Percentiles rank a stretch among this genome's conserved stretches.
Evolutionary conservation across 2,113 vertebrate species (phyloP).

Genomic region (Centrocercus urophasianus): DNA sequence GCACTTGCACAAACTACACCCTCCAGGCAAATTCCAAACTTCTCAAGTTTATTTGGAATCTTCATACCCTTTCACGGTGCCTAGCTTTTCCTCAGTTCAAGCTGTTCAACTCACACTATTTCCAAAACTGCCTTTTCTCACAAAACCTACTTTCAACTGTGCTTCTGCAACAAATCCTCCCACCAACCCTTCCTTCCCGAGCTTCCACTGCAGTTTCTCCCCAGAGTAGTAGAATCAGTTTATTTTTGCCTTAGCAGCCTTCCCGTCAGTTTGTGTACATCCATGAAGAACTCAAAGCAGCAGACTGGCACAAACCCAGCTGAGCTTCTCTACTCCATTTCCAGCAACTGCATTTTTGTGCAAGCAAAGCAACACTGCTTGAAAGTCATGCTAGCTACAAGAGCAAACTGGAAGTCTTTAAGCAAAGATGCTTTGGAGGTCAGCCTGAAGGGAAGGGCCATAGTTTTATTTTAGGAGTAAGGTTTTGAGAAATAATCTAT

Average conservation of each 20-base stretch:
- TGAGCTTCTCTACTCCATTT: neutral
- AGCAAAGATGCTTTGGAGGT: neutral
- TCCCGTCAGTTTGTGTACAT: neutral
- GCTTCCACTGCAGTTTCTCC: neutral
- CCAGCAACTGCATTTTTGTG: neutral
- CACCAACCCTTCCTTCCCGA: neutral
- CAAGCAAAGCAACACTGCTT: neutral
- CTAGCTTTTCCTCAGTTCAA: neutral
- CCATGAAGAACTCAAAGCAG: neutral
- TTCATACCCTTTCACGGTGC: neutral
- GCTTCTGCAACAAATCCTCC: neutral
- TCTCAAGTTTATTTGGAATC: neutral
- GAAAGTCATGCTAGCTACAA: neutral
- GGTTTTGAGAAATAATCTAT: neutral
- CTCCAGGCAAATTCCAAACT: neutral
- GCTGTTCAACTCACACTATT: neutral
- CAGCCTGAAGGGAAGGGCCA: neutral
- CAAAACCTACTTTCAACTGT: neutral
- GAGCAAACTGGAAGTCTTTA: neutral
- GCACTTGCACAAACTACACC: neutral
- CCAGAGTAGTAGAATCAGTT: neutral
- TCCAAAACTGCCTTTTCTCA: neutral
- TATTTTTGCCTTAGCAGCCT: neutral
- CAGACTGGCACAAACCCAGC: neutral
- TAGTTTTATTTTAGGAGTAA: neutral